These are phyloP conservation scores for Sibirionetta formosa DNA, from an alignment of 2,797 vertebrate genomes.

Conservation along the genomic window DNA sequence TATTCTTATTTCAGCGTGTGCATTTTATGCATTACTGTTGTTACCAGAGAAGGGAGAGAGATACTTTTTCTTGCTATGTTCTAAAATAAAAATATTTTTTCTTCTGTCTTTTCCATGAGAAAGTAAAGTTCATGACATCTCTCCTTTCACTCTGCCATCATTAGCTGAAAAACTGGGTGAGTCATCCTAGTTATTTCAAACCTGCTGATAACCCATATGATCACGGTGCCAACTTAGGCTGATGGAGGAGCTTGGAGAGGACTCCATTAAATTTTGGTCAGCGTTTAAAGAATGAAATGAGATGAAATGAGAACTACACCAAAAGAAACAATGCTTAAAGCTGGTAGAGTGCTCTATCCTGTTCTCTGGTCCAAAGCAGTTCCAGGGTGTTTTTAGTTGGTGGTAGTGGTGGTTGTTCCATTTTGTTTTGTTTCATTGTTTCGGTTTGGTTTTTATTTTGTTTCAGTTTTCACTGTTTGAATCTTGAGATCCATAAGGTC, in stretches of 20 bases:
- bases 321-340: not conserved
- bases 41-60: not conserved
- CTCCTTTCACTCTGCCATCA: not conserved
- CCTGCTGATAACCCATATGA: not conserved
- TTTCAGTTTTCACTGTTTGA: not conserved
- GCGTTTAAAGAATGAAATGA: not conserved
- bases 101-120: not conserved
- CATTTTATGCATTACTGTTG: not conserved
- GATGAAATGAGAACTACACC: not conserved
- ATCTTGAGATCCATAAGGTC: not conserved
- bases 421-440: not conserved
- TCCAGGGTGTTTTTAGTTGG: rapidly evolving
- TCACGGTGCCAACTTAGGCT: not conserved
- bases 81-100: not conserved
- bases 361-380: not conserved
- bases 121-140: not conserved
- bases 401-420: not conserved
- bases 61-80: not conserved
- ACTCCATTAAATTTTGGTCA: not conserved
- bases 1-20: not conserved
- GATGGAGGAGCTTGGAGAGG: not conserved
- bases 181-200: not conserved
- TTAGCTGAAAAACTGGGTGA: not conserved
- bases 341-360: not conserved
- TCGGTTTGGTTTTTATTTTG: not conserved